phyloP scores from a whole-genome alignment of 2,113 vertebrate genomes.

The Callopanchax toddi region DNA sequence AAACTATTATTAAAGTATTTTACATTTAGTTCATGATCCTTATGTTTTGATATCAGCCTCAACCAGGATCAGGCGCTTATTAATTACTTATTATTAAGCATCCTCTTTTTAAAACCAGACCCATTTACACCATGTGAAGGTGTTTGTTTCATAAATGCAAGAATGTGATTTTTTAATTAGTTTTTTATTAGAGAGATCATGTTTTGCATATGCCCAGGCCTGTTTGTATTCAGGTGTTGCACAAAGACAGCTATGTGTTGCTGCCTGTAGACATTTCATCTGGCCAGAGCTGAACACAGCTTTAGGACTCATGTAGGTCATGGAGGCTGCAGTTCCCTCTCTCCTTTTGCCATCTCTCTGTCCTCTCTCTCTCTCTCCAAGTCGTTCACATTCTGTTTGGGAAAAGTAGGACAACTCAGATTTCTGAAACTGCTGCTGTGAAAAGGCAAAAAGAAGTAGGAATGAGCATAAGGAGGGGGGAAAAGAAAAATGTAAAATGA shows the following conservation, averaged over 20 bases:
- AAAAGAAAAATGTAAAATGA: constrained; percentile 25
- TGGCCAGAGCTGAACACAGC: constrained; percentile 65
- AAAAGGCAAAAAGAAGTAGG: constrained; percentile 27
- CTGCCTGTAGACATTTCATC: constrained; percentile 63
- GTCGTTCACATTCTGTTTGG: constrained; percentile 47
- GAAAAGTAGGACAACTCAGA: constrained; percentile 83
- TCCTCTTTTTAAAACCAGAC: too few relatives aligned
- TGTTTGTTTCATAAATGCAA: too few relatives aligned
- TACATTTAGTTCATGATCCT: too few relatives aligned
- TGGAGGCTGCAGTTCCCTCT: constrained; percentile 67
- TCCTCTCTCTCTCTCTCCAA: constrained; percentile 17
- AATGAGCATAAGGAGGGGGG: constrained; percentile 26
- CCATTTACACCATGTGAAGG: too few relatives aligned
- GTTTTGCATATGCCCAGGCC: not conserved
- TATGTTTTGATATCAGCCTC: too few relatives aligned
- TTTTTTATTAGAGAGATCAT: not conserved
- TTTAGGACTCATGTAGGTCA: constrained; percentile 84
- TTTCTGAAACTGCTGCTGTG: constrained; percentile 72
- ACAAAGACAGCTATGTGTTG: constrained; percentile 62
- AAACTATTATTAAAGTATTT: too few relatives aligned
- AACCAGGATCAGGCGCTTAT: too few relatives aligned
- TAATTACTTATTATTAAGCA: too few relatives aligned
- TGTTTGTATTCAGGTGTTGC: constrained; percentile 22
- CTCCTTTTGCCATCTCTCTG: constrained; percentile 5
- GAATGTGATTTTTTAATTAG: too few relatives aligned